Evolutionary conservation across 2,797 vertebrate species (phyloP).

Genomic region (Clarias laeviceps): DNA sequence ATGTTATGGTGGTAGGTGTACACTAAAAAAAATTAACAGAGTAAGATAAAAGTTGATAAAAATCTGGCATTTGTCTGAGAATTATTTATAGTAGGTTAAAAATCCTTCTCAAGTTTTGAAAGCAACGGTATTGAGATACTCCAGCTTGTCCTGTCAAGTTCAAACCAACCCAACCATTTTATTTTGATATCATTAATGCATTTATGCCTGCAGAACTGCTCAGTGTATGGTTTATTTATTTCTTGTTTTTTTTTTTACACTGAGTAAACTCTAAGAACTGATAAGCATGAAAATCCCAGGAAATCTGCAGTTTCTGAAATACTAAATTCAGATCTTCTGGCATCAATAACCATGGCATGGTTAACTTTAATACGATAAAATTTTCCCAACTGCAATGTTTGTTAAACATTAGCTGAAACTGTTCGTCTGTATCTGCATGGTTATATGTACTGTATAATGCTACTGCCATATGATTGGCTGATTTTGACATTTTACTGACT

Average conservation of each 20-base stretch:
- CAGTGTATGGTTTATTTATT: not conserved
- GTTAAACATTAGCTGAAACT: not conserved
- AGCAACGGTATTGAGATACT: not conserved
- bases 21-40: not conserved
- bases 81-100: too few relatives aligned
- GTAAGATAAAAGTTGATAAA: not conserved
- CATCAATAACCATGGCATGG: not conserved
- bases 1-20: not conserved
- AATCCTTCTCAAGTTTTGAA: not conserved
- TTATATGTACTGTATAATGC: not conserved
- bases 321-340: not conserved
- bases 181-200: not conserved
- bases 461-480: not conserved
- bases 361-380: not conserved
- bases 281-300: not conserved
- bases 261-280: not conserved
- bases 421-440: not conserved
- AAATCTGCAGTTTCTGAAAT: not conserved
- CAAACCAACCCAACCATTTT: not conserved
- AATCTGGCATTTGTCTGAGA: not conserved
- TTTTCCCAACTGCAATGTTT: not conserved
- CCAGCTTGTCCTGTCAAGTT: not conserved
- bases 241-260: not conserved
- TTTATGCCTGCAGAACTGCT: not conserved
- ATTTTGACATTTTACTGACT: not conserved